Evolutionary conservation across 1,140 invertebrate species (phyloP).

Genomic region (Diplogasteroides magnus): DNA sequence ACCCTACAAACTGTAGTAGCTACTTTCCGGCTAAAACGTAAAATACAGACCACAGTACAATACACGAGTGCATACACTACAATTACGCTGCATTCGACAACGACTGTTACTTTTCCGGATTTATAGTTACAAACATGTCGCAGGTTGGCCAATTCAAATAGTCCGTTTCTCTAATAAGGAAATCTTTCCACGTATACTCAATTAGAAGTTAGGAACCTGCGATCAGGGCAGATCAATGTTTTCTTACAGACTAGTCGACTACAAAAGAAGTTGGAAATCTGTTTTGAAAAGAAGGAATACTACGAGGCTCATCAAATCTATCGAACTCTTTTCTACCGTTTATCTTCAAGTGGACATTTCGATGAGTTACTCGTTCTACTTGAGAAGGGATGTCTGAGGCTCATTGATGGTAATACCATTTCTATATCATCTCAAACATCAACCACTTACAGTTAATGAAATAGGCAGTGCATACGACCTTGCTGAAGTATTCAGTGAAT

Average conservation of each 20-base stretch:
- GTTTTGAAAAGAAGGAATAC: conserved; percentile 19
- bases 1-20: no score
- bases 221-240: no score
- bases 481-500: conserved; percentile 6
- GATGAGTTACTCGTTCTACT: conserved; percentile 12
- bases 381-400: conserved; percentile 5
- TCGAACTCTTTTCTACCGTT: conserved; percentile 13
- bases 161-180: no score
- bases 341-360: not conserved
- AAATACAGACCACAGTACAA: no score
- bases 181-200: no score
- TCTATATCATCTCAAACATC: conserved; percentile 1
- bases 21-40: no score
- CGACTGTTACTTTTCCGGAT: no score
- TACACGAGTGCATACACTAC: no score
- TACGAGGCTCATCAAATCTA: conserved; percentile 27
- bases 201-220: no score
- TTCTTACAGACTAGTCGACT: conserved; percentile 1
- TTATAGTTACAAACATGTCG: no score
- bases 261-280: conserved; percentile 12
- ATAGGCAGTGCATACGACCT: conserved; percentile 10
- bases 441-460: conserved; percentile 8
- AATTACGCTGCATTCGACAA: no score
- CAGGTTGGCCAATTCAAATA: no score
- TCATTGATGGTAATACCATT: conserved; percentile 12